Evolutionary conservation across 30 jellyfish, hydroid and myxozoan genomes (phyloP).

Genomic region (Sanderia malayensis): DNA sequence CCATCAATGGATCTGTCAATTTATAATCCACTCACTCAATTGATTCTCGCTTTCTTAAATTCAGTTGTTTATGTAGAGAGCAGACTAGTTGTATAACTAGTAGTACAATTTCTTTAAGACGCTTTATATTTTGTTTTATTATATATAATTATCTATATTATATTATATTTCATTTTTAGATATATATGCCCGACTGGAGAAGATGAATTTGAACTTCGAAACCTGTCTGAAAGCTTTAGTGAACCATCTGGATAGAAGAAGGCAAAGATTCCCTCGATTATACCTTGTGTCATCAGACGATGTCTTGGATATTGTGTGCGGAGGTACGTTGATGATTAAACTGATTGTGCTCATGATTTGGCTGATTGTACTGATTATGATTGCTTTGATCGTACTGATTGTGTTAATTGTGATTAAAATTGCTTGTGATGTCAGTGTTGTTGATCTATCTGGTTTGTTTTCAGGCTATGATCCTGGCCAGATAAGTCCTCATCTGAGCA

Average conservation of each 20-base stretch:
- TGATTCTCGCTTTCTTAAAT: no score
- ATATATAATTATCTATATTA: background rate
- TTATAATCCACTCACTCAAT: no score
- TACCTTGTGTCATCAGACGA: slow-evolving; percentile 71
- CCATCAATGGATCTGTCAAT: no score
- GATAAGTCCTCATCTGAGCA: slow-evolving; percentile 44
- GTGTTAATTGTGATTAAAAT: no score
- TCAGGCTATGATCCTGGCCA: slow-evolving; percentile 82
- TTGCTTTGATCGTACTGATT: background rate
- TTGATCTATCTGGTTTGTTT: background rate
- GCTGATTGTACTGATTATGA: background rate
- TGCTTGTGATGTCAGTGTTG: background rate
- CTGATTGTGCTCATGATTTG: background rate
- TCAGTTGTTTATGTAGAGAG: no score
- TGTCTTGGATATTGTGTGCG: slow-evolving; percentile 56
- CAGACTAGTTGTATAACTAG: no score
- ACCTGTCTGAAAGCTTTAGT: slow-evolving; percentile 44
- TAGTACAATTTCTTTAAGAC: no score
- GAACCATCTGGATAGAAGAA: slow-evolving; percentile 56
- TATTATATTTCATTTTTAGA: slow-evolving; percentile 19
- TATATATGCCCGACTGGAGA: slow-evolving; percentile 62
- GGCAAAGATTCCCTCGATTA: slow-evolving; percentile 63
- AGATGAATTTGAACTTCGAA: slow-evolving; percentile 46
- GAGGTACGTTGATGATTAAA: slow-evolving; percentile 37
- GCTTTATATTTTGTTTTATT: background rate